phyloP scores from a whole-genome alignment of 2,888 invertebrate genomes.

The Thera britannica region DNA sequence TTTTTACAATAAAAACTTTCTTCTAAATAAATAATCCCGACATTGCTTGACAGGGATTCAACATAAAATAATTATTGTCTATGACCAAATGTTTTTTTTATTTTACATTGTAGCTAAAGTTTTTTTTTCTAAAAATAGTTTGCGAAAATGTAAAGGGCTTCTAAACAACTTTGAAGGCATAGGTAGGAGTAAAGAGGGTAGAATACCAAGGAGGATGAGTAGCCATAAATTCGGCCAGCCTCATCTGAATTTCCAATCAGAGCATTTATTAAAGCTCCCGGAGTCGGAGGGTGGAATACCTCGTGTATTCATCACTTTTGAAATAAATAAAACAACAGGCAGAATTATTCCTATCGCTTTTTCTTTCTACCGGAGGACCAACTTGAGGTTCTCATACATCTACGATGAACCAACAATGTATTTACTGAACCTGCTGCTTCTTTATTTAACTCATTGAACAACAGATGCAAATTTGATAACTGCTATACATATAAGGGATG shows the following conservation, averaged over 20 bases:
- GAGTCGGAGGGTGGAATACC: constrained; percentile 44
- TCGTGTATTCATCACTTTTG: constrained; percentile 43
- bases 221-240: constrained; percentile 74
- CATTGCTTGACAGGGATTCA: constrained; percentile 79
- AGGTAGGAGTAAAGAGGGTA: constrained; percentile 59
- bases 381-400: not conserved
- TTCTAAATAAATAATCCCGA: constrained; percentile 84
- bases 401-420: not conserved
- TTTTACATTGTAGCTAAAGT: constrained; percentile 25
- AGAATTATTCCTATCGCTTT: constrained; percentile 30
- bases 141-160: constrained; percentile 4
- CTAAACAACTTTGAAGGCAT: constrained; percentile 30
- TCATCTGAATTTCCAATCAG: constrained; percentile 83
- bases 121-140: constrained; percentile 11
- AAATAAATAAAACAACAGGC: constrained; percentile 44
- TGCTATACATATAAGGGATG: no score
- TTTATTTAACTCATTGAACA: no score
- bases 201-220: constrained; percentile 55
- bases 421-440: no score
- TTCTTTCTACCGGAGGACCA: constrained; percentile 11
- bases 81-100: constrained; percentile 47
- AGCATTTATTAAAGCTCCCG: constrained; percentile 67
- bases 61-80: constrained; percentile 79
- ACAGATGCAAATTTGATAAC: no score
- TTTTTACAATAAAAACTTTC: constrained; percentile 85